These are phyloP conservation scores for Ispidina lecontei DNA, from an alignment of 2,797 vertebrate species.

Conservation along the genomic window DNA sequence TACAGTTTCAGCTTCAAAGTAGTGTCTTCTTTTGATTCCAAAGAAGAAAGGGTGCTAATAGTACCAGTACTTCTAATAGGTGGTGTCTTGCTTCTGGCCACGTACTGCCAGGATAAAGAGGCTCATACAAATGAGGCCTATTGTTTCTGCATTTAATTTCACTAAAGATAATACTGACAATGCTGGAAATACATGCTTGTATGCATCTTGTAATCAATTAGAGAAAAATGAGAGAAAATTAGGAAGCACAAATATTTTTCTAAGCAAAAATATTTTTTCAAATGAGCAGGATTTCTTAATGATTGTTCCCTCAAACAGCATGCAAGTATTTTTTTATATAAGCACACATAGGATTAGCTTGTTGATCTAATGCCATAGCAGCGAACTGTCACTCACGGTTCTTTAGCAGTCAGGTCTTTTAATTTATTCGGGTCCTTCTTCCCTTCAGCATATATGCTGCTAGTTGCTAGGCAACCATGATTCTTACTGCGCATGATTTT, in stretches of 20 bases:
- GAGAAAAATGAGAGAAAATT: neutral
- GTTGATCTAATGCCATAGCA: slow-evolving; percentile 21
- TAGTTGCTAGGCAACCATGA: slow-evolving; percentile 81
- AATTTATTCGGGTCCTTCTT: slow-evolving; percentile 80
- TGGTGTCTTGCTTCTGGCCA: neutral
- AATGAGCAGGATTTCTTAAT: neutral
- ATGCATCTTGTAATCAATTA: neutral
- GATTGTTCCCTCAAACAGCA: neutral
- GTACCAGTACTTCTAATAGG: neutral
- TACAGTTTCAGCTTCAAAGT: neutral
- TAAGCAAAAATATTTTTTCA: neutral
- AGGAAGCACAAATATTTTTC: neutral
- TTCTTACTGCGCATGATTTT: slow-evolving; percentile 72
- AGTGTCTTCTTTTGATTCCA: neutral
- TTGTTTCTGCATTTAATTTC: neutral
- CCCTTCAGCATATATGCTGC: slow-evolving; percentile 72
- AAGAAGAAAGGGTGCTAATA: neutral
- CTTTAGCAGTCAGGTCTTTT: slow-evolving; percentile 64
- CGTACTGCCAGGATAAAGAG: neutral
- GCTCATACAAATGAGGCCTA: neutral
- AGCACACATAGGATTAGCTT: neutral
- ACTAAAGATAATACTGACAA: neutral
- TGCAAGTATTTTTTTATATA: neutral
- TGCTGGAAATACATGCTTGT: neutral
- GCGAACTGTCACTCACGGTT: slow-evolving; percentile 56